A percentile compares a stretch with the other conserved stretches of the same genome.
Evolutionary conservation across 2,888 invertebrate species (phyloP).

Genomic region (Augiades crinisus): DNA sequence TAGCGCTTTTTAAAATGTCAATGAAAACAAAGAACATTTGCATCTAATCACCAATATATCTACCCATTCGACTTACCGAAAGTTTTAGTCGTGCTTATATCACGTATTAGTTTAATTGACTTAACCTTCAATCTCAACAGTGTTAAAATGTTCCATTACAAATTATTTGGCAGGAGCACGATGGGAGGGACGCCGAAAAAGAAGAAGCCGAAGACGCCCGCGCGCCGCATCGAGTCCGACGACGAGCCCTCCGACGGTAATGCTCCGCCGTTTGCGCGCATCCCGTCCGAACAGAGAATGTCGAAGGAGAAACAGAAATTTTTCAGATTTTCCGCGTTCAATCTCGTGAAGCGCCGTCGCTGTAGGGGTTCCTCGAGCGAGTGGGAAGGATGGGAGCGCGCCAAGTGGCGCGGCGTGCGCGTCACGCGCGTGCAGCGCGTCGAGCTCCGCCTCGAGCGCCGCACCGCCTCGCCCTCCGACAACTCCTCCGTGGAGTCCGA

Average conservation of each 20-base stretch:
- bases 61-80: too few relatives aligned
- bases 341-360: conserved; percentile 82
- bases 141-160: background rate
- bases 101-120: too few relatives aligned
- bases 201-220: conserved; percentile 52
- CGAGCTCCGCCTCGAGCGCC: conserved; percentile 56
- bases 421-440: conserved; percentile 65
- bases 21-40: too few relatives aligned
- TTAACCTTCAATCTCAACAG: too few relatives aligned
- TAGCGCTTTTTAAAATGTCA: too few relatives aligned
- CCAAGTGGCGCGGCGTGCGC: conserved; percentile 55
- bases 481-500: conserved; percentile 33
- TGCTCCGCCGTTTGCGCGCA: conserved; percentile 47
- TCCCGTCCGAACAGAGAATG: conserved; percentile 86
- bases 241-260: conserved; percentile 79
- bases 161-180: conserved; percentile 42
- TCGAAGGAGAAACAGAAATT: conserved; percentile 94
- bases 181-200: conserved; percentile 57
- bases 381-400: conserved; percentile 63
- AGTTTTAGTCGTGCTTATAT: too few relatives aligned
- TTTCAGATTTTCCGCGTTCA: conserved; percentile 90
- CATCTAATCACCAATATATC: too few relatives aligned
- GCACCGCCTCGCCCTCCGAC: conserved; percentile 30
- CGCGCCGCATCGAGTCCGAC: conserved; percentile 58
- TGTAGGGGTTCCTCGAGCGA: conserved; percentile 58